Base-by-base conservation (phyloP, 2,888 invertebrate genomes). In the Mythimna ferrago region DNA sequence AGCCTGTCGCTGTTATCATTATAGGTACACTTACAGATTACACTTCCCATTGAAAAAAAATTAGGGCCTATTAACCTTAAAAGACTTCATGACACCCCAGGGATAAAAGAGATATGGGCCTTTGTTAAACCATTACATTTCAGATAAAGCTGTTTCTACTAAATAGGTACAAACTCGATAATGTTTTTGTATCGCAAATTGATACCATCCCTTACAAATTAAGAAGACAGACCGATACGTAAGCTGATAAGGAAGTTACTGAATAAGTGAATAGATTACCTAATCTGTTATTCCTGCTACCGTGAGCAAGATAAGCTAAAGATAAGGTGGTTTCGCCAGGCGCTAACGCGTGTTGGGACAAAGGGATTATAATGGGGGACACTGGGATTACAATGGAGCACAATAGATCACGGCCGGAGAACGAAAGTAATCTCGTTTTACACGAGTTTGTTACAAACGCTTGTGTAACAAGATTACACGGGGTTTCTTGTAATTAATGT, bases 401-500 rank as follows among this genome's bases (percentile, higher is more conserved):
- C 94, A 94, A 94, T 91, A 85, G 92, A 91, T 92, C 88, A 90
- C 86, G 88, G 88, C 86, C 71, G 81, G 82, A 86, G 82, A 87
- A 84, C 89, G 87, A 90, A 84, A 83, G 80, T 93, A 93, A 94
- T 94, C 93, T 94, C 91, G 78, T 93, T 93, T 94, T 92, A 92
- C 91, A 89, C 84, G 73, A 90, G 84, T 87, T 87, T 86, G 85
- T 87, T 88, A 90, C 89, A 90, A 91, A 87, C 78, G 82, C 71
- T 86, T 79, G 70, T 86, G 88, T 95, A 94, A 95, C 87, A 91
- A 92, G 95, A 95, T 95, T 95, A 95, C 91, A 87, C 73, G 87
- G 84, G 83, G 87, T 88, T 87, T 84, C 80, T 62, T 76, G 80
- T 83, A 78, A 86, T 84, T 82, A 78, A 88, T 88, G 73, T 71